These are phyloP conservation scores for Carassius carassius DNA, from an alignment of 2,113 vertebrate genomes.

Conservation along the genomic window DNA sequence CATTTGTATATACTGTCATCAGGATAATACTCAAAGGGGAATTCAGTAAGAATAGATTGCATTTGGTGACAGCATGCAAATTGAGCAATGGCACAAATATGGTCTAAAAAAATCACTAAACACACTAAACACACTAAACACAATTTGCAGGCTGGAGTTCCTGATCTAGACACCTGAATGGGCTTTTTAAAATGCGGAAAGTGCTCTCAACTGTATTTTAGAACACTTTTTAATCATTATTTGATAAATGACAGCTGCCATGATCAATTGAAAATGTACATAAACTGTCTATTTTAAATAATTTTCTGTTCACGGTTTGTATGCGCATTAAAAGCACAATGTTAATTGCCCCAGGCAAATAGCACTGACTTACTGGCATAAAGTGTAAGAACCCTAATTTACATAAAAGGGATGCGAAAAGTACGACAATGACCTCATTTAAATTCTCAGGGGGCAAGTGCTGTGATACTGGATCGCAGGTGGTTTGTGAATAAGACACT, in stretches of 20 bases:
- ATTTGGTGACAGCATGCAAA: not conserved
- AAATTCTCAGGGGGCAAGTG: not conserved
- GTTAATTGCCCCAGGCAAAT: not conserved
- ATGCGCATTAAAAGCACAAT: not conserved
- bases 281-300: not conserved
- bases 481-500: not conserved
- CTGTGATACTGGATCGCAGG: not conserved
- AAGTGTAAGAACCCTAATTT: slow-evolving; percentile 18
- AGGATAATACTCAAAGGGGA: not conserved
- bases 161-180: not conserved
- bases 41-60: not conserved
- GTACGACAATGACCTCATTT: not conserved
- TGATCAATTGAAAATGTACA: slow-evolving; percentile 3
- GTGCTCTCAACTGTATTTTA: not conserved
- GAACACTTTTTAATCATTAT: not conserved
- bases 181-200: not conserved
- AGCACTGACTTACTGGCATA: slow-evolving; percentile 9
- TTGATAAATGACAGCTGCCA: slow-evolving; percentile 15
- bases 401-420: slow-evolving; percentile 25
- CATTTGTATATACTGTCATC: not conserved
- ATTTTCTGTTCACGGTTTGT: slow-evolving; percentile 18
- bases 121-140: not conserved
- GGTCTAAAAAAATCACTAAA: too few species aligned
- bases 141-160: not conserved
- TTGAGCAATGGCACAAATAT: not conserved